phyloP scores from a whole-genome alignment of 2,888 invertebrate species.

The Blera fallax region DNA sequence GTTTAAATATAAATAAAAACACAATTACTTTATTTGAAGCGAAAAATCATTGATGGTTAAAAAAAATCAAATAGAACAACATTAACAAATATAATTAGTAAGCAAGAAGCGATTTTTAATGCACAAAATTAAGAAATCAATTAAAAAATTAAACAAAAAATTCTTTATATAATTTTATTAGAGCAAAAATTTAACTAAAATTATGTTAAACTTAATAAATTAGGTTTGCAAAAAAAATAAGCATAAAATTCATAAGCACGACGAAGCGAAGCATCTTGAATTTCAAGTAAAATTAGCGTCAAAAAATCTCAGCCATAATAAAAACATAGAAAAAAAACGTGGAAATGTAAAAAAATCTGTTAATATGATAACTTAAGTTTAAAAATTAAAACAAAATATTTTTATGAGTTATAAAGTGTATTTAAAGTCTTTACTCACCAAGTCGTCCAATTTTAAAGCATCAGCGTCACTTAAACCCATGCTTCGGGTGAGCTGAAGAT shows the following conservation, averaged over 20 bases:
- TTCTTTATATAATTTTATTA: constrained; percentile 6
- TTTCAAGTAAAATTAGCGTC: constrained; percentile 54
- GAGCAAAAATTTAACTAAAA: constrained; percentile 57
- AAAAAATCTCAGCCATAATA: constrained; percentile 70
- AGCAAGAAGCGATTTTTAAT: constrained; percentile 38
- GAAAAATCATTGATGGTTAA: constrained; percentile 48
- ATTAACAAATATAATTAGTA: constrained; percentile 25
- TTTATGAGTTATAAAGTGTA: constrained; percentile 76
- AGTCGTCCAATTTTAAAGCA: constrained; percentile 84
- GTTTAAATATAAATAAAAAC: constrained; percentile 31
- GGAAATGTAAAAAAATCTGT: constrained; percentile 54
- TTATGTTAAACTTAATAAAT: constrained; percentile 48
- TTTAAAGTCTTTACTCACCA: constrained; percentile 83
- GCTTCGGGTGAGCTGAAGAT: constrained; percentile 91
- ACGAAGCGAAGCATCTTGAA: constrained; percentile 61
- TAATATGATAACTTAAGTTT: constrained; percentile 2
- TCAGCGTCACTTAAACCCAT: constrained; percentile 86
- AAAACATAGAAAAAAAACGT: constrained; percentile 61
- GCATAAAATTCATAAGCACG: constrained; percentile 71
- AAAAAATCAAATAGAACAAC: constrained; percentile 42
- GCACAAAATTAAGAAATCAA: constrained; percentile 27
- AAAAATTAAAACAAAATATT: constrained; percentile 1
- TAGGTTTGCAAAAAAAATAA: constrained; percentile 68
- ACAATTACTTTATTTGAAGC: constrained; percentile 48
- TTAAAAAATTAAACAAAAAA: not conserved